These are phyloP conservation scores for Lipotes vexillifer DNA, from an alignment of 2,113 vertebrate species.

Conservation along the genomic window DNA sequence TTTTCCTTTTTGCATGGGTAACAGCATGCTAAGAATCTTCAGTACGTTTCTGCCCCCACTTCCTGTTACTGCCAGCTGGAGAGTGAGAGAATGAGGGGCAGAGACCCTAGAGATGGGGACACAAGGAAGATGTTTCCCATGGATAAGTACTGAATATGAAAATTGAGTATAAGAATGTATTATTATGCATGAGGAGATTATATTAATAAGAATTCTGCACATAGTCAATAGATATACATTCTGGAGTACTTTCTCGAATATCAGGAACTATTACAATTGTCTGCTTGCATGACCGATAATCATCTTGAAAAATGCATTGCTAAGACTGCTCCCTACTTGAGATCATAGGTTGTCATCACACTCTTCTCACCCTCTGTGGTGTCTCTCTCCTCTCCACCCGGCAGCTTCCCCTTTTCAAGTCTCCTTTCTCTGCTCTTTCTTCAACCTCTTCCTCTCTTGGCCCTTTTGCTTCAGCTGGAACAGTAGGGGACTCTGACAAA, in stretches of 20 bases:
- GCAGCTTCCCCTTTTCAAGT: not conserved
- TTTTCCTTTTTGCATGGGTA: not conserved
- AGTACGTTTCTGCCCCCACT: not conserved
- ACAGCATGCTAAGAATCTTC: not conserved
- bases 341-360: not conserved
- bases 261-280: not conserved
- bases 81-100: not conserved
- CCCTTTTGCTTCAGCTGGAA: not conserved
- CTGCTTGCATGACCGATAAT: not conserved
- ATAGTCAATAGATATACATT: not conserved
- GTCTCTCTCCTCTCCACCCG: rapidly evolving
- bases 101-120: not conserved
- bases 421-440: not conserved
- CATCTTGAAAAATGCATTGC: not conserved
- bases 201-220: not conserved
- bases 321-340: not conserved
- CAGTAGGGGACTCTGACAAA: not conserved
- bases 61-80: not conserved
- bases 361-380: not conserved
- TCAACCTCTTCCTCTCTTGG: not conserved
- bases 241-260: not conserved
- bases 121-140: not conserved
- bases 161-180: not conserved
- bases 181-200: not conserved
- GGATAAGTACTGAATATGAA: not conserved